Evolutionary conservation across 1,140 invertebrate species (phyloP).

Genomic region (Sitophilus oryzae): DNA sequence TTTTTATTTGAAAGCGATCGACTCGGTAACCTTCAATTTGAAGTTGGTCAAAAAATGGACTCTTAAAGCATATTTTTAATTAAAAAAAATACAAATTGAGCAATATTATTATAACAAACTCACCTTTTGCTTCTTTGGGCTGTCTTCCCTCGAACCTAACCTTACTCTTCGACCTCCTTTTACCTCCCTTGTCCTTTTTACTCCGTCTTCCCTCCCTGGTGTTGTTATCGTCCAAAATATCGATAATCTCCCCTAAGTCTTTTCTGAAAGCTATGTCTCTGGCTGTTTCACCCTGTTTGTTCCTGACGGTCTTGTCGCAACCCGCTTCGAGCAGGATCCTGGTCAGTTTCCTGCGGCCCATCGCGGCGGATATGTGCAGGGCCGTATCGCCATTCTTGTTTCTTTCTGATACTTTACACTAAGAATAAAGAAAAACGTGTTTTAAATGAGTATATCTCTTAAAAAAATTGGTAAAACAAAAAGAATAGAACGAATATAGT

Average conservation of each 20-base stretch:
- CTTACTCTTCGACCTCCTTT: slow-evolving; percentile 40
- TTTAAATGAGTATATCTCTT: neutral
- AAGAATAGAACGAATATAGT: neutral
- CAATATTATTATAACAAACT: neutral
- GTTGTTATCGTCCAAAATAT: slow-evolving; percentile 40
- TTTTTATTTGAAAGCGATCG: too few species aligned
- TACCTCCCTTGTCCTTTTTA: slow-evolving; percentile 42
- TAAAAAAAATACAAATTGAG: too few species aligned
- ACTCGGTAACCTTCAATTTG: too few species aligned
- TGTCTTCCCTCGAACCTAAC: slow-evolving; percentile 43
- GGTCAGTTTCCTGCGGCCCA: slow-evolving; percentile 87
- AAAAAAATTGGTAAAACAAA: neutral
- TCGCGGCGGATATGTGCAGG: slow-evolving; percentile 87
- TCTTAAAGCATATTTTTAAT: too few species aligned
- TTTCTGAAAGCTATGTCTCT: slow-evolving; percentile 85
- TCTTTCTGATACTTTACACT: slow-evolving; percentile 79
- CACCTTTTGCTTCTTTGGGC: slow-evolving; percentile 28
- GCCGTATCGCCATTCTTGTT: slow-evolving; percentile 96
- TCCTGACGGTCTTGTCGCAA: slow-evolving; percentile 70
- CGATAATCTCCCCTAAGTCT: slow-evolving; percentile 49
- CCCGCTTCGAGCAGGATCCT: slow-evolving; percentile 83
- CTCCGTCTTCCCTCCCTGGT: slow-evolving; percentile 46
- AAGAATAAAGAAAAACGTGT: slow-evolving; percentile 20
- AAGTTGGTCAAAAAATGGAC: too few species aligned
- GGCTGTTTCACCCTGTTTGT: slow-evolving; percentile 90